These are phyloP conservation scores for Tribolium madens DNA, from an alignment of 1,140 invertebrate genomes.

Conservation along the genomic window DNA sequence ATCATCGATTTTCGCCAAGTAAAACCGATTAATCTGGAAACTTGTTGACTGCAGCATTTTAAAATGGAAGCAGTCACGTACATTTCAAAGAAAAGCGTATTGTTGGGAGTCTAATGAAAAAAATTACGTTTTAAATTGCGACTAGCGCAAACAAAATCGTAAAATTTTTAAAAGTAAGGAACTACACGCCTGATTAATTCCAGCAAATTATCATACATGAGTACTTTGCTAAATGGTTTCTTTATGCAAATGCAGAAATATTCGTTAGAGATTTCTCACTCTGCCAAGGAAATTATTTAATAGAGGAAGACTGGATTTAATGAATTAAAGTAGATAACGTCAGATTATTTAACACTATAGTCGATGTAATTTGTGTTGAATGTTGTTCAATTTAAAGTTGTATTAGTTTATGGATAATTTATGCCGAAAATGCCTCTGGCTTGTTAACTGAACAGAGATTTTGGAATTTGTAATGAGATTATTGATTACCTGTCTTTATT, in stretches of 20 bases:
- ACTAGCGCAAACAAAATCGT: background rate
- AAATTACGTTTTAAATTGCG: constrained; percentile 7
- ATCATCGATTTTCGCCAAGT: constrained; percentile 15
- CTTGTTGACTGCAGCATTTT: constrained; percentile 25
- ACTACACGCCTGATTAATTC: constrained; percentile 12
- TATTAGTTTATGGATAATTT: constrained; percentile 35
- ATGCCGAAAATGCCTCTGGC: constrained; percentile 7
- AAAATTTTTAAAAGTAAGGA: background rate
- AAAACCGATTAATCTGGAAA: constrained; percentile 24
- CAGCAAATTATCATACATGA: background rate
- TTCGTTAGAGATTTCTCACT: background rate
- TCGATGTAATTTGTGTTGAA: constrained; percentile 10
- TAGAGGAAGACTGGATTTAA: background rate
- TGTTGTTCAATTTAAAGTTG: constrained; percentile 24
- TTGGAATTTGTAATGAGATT: constrained; percentile 30
- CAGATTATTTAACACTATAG: background rate
- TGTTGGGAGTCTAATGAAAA: constrained; percentile 18
- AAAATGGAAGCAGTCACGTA: constrained; percentile 21
- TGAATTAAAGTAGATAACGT: background rate
- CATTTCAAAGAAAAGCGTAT: background rate
- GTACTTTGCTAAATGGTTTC: background rate
- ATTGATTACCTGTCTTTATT: constrained; percentile 32
- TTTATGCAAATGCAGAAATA: constrained; percentile 1
- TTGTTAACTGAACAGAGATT: constrained; percentile 2
- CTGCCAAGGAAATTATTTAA: background rate